Conservation (phyloP, 2,113 vertebrate genomes). For the Aegypius monachus region DNA sequence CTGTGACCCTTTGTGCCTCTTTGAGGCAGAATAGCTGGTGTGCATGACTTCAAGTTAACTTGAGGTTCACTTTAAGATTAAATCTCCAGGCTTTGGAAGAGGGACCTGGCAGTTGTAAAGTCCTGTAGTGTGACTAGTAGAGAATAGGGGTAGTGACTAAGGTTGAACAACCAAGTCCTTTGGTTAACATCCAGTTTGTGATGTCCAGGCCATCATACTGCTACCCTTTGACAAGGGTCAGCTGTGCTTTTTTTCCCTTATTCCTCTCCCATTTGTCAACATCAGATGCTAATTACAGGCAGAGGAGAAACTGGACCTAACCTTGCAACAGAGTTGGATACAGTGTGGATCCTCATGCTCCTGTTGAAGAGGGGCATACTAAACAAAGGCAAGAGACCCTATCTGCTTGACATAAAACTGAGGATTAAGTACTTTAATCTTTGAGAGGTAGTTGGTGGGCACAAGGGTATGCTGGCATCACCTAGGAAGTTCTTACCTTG, state of each 20-base stretch:
- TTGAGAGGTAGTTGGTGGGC: neutral
- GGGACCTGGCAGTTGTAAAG: neutral
- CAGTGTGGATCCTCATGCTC: neutral
- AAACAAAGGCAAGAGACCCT: neutral
- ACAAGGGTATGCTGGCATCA: neutral
- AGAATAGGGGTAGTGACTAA: neutral
- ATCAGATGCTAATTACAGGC: neutral
- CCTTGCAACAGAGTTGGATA: neutral
- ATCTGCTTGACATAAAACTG: neutral
- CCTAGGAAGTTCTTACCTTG: neutral
- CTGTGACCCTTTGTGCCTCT: neutral
- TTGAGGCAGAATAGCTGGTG: neutral
- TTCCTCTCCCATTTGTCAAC: neutral
- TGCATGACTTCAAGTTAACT: neutral
- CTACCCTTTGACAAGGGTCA: neutral
- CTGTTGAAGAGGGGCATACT: neutral
- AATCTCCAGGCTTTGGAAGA: neutral
- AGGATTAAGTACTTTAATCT: neutral
- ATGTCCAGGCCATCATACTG: neutral
- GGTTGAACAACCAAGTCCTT: neutral
- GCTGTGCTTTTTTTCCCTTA: neutral
- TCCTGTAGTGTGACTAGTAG: neutral
- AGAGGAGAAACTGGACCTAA: neutral
- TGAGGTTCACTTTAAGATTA: neutral
- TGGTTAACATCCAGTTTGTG: neutral